These are phyloP conservation scores for Polia nebulosa DNA, from an alignment of 2,888 invertebrate genomes.

Conservation along the genomic window DNA sequence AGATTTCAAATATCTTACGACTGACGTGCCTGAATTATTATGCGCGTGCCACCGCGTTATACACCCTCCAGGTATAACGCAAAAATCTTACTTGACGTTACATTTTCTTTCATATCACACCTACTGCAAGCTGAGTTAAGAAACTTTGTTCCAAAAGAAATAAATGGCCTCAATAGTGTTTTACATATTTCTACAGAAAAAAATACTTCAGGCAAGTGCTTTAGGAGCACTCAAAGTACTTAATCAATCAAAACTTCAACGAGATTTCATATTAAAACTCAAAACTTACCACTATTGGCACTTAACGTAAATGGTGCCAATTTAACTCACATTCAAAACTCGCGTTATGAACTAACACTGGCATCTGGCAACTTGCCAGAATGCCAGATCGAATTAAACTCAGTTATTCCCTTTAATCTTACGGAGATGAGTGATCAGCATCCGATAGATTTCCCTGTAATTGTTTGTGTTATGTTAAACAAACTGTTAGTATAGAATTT, in stretches of 20 bases:
- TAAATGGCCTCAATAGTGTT: too few relatives aligned
- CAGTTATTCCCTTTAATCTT: constrained; percentile 49
- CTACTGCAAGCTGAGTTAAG: too few relatives aligned
- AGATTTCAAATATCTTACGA: too few relatives aligned
- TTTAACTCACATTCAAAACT: constrained; percentile 45
- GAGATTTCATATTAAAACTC: constrained; percentile 5
- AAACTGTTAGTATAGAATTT: constrained; percentile 25
- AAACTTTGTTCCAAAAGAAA: too few relatives aligned
- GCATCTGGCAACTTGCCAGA: constrained; percentile 51
- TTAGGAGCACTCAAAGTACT: too few relatives aligned
- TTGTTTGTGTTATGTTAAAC: constrained; percentile 47
- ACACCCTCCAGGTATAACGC: too few relatives aligned
- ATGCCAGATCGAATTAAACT: constrained; percentile 26
- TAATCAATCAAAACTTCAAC: constrained; percentile 23
- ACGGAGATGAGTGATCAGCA: constrained; percentile 35
- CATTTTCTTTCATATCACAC: too few relatives aligned
- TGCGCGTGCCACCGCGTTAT: too few relatives aligned
- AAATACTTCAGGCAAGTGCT: too few relatives aligned
- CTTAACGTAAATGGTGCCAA: constrained; percentile 40
- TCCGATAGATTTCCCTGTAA: constrained; percentile 22
- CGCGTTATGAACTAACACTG: constrained; percentile 37
- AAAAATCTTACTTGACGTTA: too few relatives aligned
- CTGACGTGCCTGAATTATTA: too few relatives aligned
- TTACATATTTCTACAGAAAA: too few relatives aligned
- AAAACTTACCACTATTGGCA: constrained; percentile 23